Percentiles rank a stretch among this genome's conserved stretches.
Conservation (phyloP, 2,113 vertebrate species). For the Hylia prasina region DNA sequence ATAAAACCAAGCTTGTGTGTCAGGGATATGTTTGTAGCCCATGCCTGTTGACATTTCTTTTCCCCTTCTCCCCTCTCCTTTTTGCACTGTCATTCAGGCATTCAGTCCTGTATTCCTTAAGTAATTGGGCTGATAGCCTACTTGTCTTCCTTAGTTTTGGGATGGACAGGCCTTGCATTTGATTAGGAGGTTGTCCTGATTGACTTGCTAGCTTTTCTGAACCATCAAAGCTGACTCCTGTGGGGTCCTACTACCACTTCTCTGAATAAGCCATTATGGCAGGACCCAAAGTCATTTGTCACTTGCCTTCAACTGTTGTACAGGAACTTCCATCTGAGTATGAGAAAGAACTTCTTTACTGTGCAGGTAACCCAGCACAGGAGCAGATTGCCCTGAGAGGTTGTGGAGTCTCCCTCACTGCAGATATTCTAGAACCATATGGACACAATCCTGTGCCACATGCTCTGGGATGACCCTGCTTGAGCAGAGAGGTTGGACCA, state of each 20-base stretch:
- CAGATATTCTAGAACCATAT: background rate
- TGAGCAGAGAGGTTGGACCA: background rate
- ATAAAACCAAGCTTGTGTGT: background rate
- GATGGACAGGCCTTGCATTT: background rate
- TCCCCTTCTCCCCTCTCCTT: background rate
- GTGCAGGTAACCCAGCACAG: rapidly evolving
- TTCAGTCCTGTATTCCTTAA: background rate
- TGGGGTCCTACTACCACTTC: background rate
- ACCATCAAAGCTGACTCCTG: background rate
- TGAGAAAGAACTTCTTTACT: background rate
- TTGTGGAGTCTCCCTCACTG: background rate
- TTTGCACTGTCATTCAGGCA: background rate
- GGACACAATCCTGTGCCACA: rapidly evolving
- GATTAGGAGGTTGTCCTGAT: background rate
- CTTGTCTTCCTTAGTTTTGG: background rate
- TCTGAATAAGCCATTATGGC: background rate
- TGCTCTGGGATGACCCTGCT: background rate
- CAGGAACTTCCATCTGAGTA: background rate
- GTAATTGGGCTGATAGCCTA: background rate
- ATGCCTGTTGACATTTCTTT: background rate
- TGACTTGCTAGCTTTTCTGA: background rate
- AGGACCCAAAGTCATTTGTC: background rate
- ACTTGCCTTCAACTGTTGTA: background rate
- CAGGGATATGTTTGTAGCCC: background rate
- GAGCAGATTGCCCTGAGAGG: background rate